Percentiles rank a stretch among this genome's conserved stretches.
phyloP scores from a whole-genome alignment of 2,888 invertebrate genomes.

The Nomada fucata region DNA sequence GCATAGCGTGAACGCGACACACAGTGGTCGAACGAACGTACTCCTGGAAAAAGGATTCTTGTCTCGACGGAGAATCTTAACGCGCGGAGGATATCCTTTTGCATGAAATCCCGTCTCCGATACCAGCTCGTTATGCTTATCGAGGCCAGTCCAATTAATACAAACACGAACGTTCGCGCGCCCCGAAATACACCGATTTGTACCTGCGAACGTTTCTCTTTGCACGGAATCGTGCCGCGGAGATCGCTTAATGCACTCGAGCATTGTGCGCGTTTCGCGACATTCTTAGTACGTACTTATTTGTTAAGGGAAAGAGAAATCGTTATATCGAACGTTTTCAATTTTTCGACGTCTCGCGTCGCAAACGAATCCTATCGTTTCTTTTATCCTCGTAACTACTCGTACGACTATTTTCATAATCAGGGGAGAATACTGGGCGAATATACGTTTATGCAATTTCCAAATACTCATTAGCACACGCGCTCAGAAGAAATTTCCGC shows the following conservation, averaged over 20 bases:
- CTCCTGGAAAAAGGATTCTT: slow-evolving; percentile 62
- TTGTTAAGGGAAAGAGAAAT: no score
- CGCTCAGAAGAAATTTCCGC: no score
- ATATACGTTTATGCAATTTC: no score
- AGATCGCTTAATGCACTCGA: background rate
- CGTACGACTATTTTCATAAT: no score
- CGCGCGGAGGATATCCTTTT: slow-evolving; percentile 39
- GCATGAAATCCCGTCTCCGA: slow-evolving; percentile 47
- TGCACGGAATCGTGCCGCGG: background rate
- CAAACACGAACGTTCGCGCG: slow-evolving; percentile 30
- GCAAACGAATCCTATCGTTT: no score
- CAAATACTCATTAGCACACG: no score
- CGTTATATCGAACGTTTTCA: no score
- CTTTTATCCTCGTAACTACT: no score
- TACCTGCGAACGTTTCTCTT: slow-evolving; percentile 1
- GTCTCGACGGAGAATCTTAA: slow-evolving; percentile 50
- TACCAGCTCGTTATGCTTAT: slow-evolving; percentile 21
- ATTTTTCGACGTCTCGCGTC: no score
- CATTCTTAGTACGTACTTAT: no score
- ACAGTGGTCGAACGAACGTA: slow-evolving; percentile 9
- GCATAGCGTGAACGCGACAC: slow-evolving; percentile 67
- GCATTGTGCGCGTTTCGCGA: background rate
- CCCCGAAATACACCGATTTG: background rate
- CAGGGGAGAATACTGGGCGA: no score
- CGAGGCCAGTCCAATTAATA: slow-evolving; percentile 40